Conservation (phyloP, 2,888 invertebrate species). For the Thalpophila matura region DNA sequence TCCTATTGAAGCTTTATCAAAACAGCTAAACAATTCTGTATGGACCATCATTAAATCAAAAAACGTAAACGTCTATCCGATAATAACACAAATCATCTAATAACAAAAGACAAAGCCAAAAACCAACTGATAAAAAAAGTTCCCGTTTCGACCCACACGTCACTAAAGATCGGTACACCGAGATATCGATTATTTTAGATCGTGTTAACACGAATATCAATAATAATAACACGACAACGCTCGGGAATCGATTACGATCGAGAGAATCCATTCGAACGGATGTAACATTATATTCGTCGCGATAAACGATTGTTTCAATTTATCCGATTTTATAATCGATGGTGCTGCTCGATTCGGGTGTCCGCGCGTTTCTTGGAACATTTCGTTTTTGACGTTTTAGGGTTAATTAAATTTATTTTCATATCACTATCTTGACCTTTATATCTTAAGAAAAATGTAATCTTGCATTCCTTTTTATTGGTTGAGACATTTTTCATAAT, state of each 20-base stretch:
- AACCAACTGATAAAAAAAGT: conserved; percentile 55
- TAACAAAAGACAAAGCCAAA: conserved; percentile 52
- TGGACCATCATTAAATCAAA: conserved; percentile 16
- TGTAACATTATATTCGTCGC: conserved; percentile 74
- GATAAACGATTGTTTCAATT: conserved; percentile 71
- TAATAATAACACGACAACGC: conserved; percentile 68
- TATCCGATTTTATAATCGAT: conserved; percentile 69
- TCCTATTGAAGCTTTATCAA: too few species aligned
- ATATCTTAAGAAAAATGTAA: conserved; percentile 60
- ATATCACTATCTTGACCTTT: conserved; percentile 60
- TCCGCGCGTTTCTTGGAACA: conserved; percentile 54
- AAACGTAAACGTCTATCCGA: conserved; percentile 26
- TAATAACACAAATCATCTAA: conserved; percentile 52
- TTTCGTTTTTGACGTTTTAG: conserved; percentile 67
- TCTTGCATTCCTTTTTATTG: conserved; percentile 54
- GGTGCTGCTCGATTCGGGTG: conserved; percentile 60
- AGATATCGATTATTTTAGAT: conserved; percentile 70
- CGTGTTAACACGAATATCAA: conserved; percentile 69
- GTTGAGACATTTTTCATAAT: conserved; percentile 54
- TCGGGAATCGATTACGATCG: conserved; percentile 74
- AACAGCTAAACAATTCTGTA: conserved; percentile 15
- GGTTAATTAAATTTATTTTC: conserved; percentile 67
- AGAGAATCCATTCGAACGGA: conserved; percentile 58
- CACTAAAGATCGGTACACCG: conserved; percentile 61
- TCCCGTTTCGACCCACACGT: conserved; percentile 59